phyloP scores from a whole-genome alignment of 2,888 invertebrate species.

The Brachylomia viminalis region DNA sequence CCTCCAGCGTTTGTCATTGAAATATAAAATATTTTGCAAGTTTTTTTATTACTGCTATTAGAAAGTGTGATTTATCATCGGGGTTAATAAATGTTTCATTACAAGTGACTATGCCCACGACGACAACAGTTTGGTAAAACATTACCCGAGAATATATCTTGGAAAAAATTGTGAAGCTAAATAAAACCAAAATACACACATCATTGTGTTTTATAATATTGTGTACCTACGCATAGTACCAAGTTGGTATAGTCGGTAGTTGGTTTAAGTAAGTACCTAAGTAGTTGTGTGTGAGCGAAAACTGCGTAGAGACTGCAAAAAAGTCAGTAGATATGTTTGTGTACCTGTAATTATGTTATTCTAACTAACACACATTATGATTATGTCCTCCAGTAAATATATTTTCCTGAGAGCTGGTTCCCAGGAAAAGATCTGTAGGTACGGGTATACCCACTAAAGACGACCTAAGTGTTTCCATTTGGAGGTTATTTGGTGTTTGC shows the following conservation, averaged over 20 bases:
- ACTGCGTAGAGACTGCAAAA: not conserved
- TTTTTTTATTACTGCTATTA: conserved; percentile 50
- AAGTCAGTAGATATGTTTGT: not conserved
- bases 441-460: conserved; percentile 14
- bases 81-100: conserved; percentile 35
- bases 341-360: too few species aligned
- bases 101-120: not conserved
- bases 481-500: conserved; percentile 45
- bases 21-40: conserved; percentile 51
- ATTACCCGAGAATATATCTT: not conserved
- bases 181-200: not conserved
- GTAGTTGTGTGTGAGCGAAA: not conserved
- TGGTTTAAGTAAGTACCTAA: too few species aligned
- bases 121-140: conserved; percentile 6
- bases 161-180: not conserved
- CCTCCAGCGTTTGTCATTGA: conserved; percentile 43
- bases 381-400: conserved; percentile 10
- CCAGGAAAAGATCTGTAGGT: not conserved
- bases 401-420: conserved; percentile 5
- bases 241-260: not conserved
- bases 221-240: not conserved
- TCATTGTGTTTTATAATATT: not conserved
- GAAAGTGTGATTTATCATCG: conserved; percentile 28
- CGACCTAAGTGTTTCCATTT: conserved; percentile 41
- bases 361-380: not conserved